Base-by-base conservation (phyloP, 1,140 invertebrate species). In the Thaumatotibia leucotreta region DNA sequence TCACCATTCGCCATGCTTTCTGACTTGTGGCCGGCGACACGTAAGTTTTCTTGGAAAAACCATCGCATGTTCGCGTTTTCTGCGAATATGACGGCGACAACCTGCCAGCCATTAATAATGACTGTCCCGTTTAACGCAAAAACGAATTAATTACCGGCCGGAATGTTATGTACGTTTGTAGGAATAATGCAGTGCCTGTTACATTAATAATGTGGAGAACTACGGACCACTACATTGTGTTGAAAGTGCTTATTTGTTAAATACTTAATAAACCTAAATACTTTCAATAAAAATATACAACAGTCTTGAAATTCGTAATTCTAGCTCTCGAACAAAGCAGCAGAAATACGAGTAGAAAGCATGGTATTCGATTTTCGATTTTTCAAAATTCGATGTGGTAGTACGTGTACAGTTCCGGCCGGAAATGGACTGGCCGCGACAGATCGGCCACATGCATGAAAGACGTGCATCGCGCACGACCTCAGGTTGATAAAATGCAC, bases 41-140 rank as follows among this genome's bases (percentile, higher is more conserved):
- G 65, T 17, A 61, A 62, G 39, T 64, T 77, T 77, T 76, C 76
- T 76, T 72, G 71, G 76, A 72, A 80, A 78, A 72, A 70, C 74
- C 74, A 69, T 78, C 66, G 78, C 78, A 74, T 77, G 76, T 70
- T 76, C 61, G 67, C 72, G 65, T 70, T 69, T 63, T 66, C 65
- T 65, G 68, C 68, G 67, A 74, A 52, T 61, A 75, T 74, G 71
- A 73, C 69, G 69, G 64, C 22, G 32, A 63, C 63, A 29, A 67
- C 68, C 68, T 67, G 65, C 64, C 61, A 65, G 65, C 72, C 69
- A 76, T 80, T 80, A 77, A 80, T 80, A 75, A 77, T 69, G 72
- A 71, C 69, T 73, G 72, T 69, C 73, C 33, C 31, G 27, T 24
- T 52, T 24, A 11, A 52, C 50, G 50, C 10, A 50, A 50, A 52